These are phyloP conservation scores for Apamea sordens DNA, from an alignment of 2,888 invertebrate genomes.

Conservation along the genomic window DNA sequence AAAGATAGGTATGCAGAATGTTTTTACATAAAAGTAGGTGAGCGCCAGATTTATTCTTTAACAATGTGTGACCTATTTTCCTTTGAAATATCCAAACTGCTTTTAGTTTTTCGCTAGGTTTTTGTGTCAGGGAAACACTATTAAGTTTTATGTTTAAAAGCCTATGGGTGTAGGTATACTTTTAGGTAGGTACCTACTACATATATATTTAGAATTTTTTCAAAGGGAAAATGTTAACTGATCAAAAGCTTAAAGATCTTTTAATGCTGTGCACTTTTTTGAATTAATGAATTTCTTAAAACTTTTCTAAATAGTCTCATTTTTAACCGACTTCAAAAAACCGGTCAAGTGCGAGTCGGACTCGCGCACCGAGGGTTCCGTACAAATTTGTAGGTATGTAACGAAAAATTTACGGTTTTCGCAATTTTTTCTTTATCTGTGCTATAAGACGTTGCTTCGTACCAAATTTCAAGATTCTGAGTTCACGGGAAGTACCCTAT, in stretches of 20 bases:
- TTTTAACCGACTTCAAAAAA: no score
- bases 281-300: background rate
- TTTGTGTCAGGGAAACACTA: slow-evolving; percentile 41
- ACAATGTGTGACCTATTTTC: slow-evolving; percentile 53
- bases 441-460: no score
- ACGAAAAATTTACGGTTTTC: no score
- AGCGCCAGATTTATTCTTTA: slow-evolving; percentile 42
- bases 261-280: background rate
- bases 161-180: background rate
- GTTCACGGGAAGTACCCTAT: no score
- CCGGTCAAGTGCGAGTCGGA: no score
- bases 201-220: background rate
- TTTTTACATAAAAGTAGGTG: slow-evolving; percentile 48
- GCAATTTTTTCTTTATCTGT: no score
- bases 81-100: slow-evolving; percentile 34
- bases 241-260: background rate
- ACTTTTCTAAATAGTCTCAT: no score
- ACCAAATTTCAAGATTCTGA: no score
- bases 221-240: background rate
- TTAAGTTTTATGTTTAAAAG: slow-evolving; percentile 32
- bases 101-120: slow-evolving; percentile 38
- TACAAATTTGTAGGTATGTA: no score
- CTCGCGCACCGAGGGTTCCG: no score
- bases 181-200: no score
- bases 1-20: slow-evolving; percentile 15